Percentiles rank a stretch among this genome's conserved stretches.
phyloP scores from a whole-genome alignment of 2,797 vertebrate species.

The Pantherophis vulpinus region DNA sequence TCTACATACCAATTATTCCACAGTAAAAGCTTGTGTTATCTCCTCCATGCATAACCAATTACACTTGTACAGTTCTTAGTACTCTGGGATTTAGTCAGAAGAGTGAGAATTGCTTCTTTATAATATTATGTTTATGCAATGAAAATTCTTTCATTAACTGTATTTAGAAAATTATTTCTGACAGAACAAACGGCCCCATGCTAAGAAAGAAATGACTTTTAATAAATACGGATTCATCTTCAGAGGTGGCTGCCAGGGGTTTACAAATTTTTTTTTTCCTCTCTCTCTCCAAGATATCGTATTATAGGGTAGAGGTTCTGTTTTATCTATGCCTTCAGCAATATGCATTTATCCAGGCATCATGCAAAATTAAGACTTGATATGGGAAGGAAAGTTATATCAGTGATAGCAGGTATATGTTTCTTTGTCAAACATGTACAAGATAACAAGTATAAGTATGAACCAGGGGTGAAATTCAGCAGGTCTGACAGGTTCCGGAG shows the following conservation, averaged over 20 bases:
- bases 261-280: background rate
- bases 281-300: constrained; percentile 26
- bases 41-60: constrained; percentile 6
- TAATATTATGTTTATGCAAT: constrained; percentile 61
- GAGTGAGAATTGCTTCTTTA: constrained; percentile 52
- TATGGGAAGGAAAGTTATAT: constrained; percentile 29
- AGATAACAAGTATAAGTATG: no score
- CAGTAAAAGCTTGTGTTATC: background rate
- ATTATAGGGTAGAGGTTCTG: constrained; percentile 57
- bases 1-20: background rate
- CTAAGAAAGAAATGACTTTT: constrained; percentile 69
- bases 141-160: constrained; percentile 64
- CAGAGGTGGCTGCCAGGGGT: constrained; percentile 43
- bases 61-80: constrained; percentile 28
- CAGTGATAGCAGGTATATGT: constrained; percentile 4
- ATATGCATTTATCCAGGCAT: constrained; percentile 33
- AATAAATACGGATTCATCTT: constrained; percentile 69
- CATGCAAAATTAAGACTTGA: constrained; percentile 17
- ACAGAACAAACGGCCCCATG: constrained; percentile 50
- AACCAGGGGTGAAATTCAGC: no score
- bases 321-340: constrained; percentile 44
- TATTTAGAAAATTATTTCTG: constrained; percentile 47
- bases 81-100: constrained; percentile 43
- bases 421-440: no score
- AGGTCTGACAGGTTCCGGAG: no score